A percentile compares a stretch with the other conserved stretches of the same genome.
Conservation (phyloP, 2,888 invertebrate genomes). For the Pedicia rivosa region DNA sequence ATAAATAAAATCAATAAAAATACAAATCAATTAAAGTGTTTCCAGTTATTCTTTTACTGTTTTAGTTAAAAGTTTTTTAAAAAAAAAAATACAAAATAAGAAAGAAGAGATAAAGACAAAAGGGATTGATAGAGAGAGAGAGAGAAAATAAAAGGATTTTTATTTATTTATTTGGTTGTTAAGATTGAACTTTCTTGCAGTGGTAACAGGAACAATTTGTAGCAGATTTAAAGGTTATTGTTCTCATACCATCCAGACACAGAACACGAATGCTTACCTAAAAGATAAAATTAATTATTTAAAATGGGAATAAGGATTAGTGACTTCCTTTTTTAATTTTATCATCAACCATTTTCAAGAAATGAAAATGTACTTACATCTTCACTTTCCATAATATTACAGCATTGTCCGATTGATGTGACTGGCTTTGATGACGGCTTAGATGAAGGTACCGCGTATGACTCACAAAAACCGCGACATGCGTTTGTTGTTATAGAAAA, state of each 20-base stretch:
- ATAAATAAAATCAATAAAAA: too few relatives aligned
- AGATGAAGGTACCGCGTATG: constrained; percentile 68
- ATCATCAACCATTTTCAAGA: background rate
- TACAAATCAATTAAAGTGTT: too few relatives aligned
- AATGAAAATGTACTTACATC: constrained; percentile 39
- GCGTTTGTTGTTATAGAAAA: constrained; percentile 76
- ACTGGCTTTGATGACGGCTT: constrained; percentile 38
- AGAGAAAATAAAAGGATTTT: too few relatives aligned
- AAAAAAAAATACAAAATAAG: too few relatives aligned
- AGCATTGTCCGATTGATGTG: constrained; percentile 73
- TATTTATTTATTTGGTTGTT: too few relatives aligned
- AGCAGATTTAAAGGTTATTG: constrained; percentile 69
- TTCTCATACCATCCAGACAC: constrained; percentile 62
- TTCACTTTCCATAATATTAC: constrained; percentile 80
- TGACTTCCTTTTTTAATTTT: background rate
- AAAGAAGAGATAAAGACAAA: too few relatives aligned
- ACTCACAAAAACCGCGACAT: constrained; percentile 75
- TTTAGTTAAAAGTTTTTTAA: too few relatives aligned
- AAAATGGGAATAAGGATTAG: background rate
- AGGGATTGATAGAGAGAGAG: too few relatives aligned
- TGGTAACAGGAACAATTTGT: constrained; percentile 70
- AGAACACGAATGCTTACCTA: constrained; percentile 59
- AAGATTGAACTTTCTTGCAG: constrained; percentile 53
- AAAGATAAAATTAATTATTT: constrained; percentile 2
- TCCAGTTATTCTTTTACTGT: too few relatives aligned